A percentile compares a stretch with the other conserved stretches of the same genome.
Evolutionary conservation across 2,797 vertebrate species (phyloP).

Genomic region (Lagocephalus sceleratus): DNA sequence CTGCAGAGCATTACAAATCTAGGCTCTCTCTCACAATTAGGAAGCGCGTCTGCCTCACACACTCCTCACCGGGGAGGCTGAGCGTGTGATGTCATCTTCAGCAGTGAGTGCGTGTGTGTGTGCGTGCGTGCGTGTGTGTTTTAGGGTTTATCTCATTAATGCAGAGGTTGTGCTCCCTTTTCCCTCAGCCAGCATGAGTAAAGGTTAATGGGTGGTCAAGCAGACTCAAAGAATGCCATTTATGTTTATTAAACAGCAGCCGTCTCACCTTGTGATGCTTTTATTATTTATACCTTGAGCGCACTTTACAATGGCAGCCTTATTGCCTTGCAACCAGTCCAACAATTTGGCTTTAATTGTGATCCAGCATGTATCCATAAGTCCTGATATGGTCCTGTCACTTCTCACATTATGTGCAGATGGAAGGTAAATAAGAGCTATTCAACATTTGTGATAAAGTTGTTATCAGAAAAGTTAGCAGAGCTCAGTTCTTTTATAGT

Average conservation of each 20-base stretch:
- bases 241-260: constrained; percentile 61
- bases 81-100: constrained; percentile 61
- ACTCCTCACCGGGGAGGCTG: constrained; percentile 45
- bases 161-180: constrained; percentile 63
- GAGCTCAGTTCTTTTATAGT: too few species aligned
- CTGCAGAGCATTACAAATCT: constrained; percentile 68
- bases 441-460: too few species aligned
- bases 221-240: constrained; percentile 50
- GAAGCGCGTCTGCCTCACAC: constrained; percentile 49
- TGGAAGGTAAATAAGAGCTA: too few species aligned
- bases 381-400: too few species aligned
- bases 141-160: constrained; percentile 64
- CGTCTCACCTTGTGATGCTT: constrained; percentile 27
- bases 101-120: constrained; percentile 20
- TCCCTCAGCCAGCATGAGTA: constrained; percentile 60
- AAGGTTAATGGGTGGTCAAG: constrained; percentile 67
- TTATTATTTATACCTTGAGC: constrained; percentile 23
- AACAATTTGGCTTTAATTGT: neutral
- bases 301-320: constrained; percentile 10
- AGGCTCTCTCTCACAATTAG: constrained; percentile 67
- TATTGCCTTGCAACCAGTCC: constrained; percentile 13
- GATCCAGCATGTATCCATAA: constrained; percentile 1
- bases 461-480: too few species aligned
- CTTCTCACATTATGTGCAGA: too few species aligned
- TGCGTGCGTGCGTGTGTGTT: constrained; percentile 22